These are phyloP conservation scores for Microctonus brassicae DNA, from an alignment of 2,888 invertebrate genomes.

Conservation along the genomic window DNA sequence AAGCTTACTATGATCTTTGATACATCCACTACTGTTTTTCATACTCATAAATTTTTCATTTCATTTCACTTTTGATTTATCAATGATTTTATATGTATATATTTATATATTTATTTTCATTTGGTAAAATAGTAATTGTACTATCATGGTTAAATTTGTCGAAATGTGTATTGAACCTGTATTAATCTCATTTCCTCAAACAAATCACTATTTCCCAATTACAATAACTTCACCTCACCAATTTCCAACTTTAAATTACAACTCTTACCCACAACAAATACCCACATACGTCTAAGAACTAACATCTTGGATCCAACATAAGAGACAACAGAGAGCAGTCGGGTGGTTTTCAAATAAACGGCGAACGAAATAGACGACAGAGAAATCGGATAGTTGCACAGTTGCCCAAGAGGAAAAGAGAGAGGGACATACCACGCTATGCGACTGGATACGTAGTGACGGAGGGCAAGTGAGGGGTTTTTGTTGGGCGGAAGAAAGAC, in stretches of 20 bases:
- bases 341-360: constrained; percentile 54
- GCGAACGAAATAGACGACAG: constrained; percentile 25
- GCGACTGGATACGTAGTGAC: constrained; percentile 45
- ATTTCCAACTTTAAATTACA: constrained; percentile 40
- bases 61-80: not conserved
- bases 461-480: constrained; percentile 47
- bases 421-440: constrained; percentile 45
- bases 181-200: not conserved
- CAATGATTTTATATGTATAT: too few species aligned
- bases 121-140: too few species aligned
- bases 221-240: constrained; percentile 38
- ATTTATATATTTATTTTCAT: too few species aligned
- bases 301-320: constrained; percentile 59
- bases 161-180: not conserved
- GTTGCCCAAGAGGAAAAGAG: constrained; percentile 47
- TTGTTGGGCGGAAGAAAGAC: constrained; percentile 50
- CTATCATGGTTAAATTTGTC: too few species aligned
- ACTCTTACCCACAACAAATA: constrained; percentile 13
- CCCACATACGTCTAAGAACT: not conserved
- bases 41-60: not conserved
- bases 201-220: constrained; percentile 19
- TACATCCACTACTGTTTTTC: not conserved
- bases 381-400: constrained; percentile 14
- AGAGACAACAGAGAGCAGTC: too few species aligned
- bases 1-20: not conserved